Percentiles rank a stretch among this genome's conserved stretches.
phyloP scores from a whole-genome alignment of 2,113 vertebrate genomes.

The Erpornis zantholeuca region DNA sequence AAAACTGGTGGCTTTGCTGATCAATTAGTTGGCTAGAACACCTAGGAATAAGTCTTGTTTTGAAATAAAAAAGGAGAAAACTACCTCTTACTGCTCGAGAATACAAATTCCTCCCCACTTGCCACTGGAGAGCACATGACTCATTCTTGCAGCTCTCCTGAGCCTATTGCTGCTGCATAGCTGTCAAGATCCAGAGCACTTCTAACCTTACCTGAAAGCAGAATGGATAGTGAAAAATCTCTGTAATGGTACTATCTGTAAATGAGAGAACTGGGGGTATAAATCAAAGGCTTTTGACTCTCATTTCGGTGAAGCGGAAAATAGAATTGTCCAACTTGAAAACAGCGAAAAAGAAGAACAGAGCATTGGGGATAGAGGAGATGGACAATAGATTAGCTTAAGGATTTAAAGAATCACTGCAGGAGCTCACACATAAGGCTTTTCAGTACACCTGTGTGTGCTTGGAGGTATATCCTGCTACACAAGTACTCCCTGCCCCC shows the following conservation, averaged over 20 bases:
- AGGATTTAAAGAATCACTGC: background rate
- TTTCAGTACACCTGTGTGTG: background rate
- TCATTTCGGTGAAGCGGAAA: background rate
- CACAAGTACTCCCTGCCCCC: background rate
- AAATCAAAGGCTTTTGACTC: constrained; percentile 50
- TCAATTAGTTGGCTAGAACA: background rate
- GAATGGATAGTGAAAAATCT: constrained; percentile 24
- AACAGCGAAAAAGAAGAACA: constrained; percentile 30
- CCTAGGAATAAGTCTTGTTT: background rate
- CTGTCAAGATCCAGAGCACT: constrained; percentile 31
- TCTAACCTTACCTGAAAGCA: constrained; percentile 43
- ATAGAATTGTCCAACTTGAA: constrained; percentile 43
- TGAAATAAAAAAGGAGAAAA: background rate
- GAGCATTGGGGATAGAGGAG: background rate
- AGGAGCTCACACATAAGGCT: background rate
- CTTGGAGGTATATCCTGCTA: background rate
- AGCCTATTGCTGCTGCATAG: background rate
- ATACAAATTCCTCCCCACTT: background rate
- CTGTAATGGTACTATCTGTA: constrained; percentile 10
- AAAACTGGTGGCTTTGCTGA: background rate
- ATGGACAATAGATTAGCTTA: constrained; percentile 21
- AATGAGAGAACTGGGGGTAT: constrained; percentile 26
- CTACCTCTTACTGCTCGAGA: background rate
- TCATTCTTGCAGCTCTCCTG: constrained; percentile 38
- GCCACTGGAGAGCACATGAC: background rate